phyloP scores from a whole-genome alignment of 2,113 vertebrate species.

The Theropithecus gelada region DNA sequence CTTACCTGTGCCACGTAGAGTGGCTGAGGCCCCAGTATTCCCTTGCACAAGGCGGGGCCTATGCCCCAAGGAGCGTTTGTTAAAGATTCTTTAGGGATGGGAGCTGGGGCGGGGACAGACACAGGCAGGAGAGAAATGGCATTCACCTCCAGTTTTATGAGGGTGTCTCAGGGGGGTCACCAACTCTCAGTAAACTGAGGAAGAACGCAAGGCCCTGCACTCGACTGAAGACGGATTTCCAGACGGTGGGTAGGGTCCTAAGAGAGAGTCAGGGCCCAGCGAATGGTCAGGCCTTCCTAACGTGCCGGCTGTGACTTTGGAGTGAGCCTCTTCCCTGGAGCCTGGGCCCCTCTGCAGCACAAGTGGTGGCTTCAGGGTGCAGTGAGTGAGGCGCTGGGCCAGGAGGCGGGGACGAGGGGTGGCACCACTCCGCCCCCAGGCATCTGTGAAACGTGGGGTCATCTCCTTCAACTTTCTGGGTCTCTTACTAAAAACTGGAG shows the following conservation, averaged over 20 bases:
- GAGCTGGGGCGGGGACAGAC: too few species aligned
- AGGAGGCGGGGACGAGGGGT: too few species aligned
- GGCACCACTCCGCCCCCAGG: not conserved
- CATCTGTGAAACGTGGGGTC: not conserved
- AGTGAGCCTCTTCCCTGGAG: not conserved
- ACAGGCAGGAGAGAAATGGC: not conserved
- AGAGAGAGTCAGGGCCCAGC: constrained; percentile 1
- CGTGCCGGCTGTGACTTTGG: not conserved
- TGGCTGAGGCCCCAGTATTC: not conserved
- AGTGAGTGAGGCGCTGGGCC: not conserved
- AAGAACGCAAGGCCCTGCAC: constrained; percentile 88
- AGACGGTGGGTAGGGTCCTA: constrained; percentile 85
- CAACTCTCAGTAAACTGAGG: constrained; percentile 86
- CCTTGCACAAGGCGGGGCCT: not conserved
- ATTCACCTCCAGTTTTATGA: constrained; percentile 90
- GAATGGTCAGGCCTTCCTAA: not conserved
- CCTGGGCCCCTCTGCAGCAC: not conserved
- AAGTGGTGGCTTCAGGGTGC: not conserved
- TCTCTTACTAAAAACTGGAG: not conserved
- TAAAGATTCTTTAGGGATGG: not conserved
- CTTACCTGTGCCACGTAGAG: not conserved
- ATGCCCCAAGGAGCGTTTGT: not conserved
- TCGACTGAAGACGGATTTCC: constrained; percentile 83
- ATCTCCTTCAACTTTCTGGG: not conserved
- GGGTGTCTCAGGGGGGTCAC: constrained; percentile 90